These are phyloP conservation scores for Lophochroa leadbeateri DNA, from an alignment of 2,113 vertebrate genomes.

Conservation along the genomic window DNA sequence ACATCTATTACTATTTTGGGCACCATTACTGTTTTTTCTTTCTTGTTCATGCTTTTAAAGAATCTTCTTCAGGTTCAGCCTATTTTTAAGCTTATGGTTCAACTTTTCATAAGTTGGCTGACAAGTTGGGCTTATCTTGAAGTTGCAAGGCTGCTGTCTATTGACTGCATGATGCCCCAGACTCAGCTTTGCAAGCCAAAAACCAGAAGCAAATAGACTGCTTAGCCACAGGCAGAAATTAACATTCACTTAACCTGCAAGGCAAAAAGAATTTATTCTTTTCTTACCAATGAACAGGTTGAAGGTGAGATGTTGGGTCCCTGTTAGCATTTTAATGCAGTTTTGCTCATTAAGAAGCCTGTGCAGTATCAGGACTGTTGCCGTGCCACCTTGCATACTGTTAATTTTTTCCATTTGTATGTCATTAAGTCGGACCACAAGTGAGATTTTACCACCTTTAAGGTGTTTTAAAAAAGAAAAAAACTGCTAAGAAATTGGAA, in stretches of 20 bases:
- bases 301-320: neutral
- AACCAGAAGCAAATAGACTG: neutral
- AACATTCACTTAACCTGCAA: neutral
- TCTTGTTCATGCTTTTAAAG: neutral
- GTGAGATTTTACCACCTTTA: neutral
- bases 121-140: neutral
- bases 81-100: neutral
- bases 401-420: neutral
- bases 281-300: neutral
- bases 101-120: neutral
- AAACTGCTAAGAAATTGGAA: neutral
- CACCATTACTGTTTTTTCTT: neutral
- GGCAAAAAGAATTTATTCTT: neutral
- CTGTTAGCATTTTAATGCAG: neutral
- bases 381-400: neutral
- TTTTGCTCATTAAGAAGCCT: neutral
- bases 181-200: neutral
- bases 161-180: neutral
- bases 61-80: neutral
- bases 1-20: neutral
- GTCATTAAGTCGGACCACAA: neutral
- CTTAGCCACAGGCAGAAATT: neutral
- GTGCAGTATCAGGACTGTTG: neutral
- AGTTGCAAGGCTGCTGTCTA: neutral
- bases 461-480: neutral